phyloP scores from a whole-genome alignment of 2,113 vertebrate species.

The Ictalurus furcatus region DNA sequence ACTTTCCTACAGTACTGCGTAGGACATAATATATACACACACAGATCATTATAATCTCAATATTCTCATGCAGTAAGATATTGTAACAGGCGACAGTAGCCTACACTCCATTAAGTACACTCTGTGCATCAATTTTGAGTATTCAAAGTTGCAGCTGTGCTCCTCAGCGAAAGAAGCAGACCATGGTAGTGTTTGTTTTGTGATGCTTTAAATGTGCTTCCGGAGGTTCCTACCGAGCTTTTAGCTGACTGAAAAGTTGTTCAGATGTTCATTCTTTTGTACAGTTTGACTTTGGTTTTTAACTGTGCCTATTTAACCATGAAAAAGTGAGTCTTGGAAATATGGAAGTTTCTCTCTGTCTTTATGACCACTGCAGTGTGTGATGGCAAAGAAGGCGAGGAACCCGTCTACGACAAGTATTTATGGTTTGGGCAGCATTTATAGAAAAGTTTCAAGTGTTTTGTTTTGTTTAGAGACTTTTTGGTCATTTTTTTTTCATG shows the following conservation, averaged over 20 bases:
- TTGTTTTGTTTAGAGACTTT: too few relatives aligned
- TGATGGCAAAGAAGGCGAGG: not conserved
- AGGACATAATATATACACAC: not conserved
- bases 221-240: not conserved
- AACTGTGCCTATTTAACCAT: not conserved
- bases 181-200: not conserved
- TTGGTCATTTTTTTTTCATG: not conserved
- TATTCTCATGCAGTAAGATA: not conserved
- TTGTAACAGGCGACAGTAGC: not conserved
- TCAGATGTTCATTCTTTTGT: not conserved
- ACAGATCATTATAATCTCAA: not conserved
- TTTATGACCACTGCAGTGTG: not conserved
- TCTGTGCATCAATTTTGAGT: not conserved
- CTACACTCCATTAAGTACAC: slow-evolving; percentile 3
- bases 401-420: not conserved
- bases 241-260: not conserved
- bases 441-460: not conserved
- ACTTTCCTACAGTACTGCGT: not conserved
- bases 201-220: not conserved
- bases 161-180: not conserved
- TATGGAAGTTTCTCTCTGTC: not conserved
- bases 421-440: not conserved
- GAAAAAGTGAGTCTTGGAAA: not conserved
- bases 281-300: not conserved
- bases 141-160: slow-evolving; percentile 6